Base-by-base conservation (phyloP, 2,797 vertebrate genomes). In the Dryobates pubescens region DNA sequence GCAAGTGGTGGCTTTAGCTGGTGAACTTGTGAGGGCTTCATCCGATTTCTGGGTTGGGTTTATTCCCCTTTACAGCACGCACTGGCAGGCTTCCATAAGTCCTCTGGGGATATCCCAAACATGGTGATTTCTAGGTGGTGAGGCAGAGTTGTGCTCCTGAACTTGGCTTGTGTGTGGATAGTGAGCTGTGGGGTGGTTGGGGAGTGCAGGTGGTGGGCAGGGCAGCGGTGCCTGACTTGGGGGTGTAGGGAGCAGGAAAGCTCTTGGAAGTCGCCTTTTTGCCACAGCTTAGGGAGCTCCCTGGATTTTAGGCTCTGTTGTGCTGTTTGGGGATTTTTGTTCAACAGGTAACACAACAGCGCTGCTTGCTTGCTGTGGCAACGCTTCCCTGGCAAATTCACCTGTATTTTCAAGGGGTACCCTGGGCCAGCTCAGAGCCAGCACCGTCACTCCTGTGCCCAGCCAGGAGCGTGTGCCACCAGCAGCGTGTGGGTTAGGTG, bases 121-220 rank as follows among this genome's bases (percentile, higher is more conserved):
- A 4, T 26, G 49, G 47, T 94, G 49, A 54, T 94, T 91, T 80
- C 69, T 64, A 20, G 68, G 19, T 24, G 26, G 81, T 32, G 79
- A 73, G 85, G 87, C 75, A 58, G 91, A 59, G 90, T 81, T 94
- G 72, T 85, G 61, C 80, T 53, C 90, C 72, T 75, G 87, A 84
- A 79, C 87, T 87, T 22, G 76, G 61, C 38, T 17, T 2, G 13
- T 4, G 36, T 13, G 3, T 4, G 3, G 49, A 27, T 12, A 20
- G 36, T 12, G 1, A 7, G 49, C 49, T 13, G 5, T 56, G 10
- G 6, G 4, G 73, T 74, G 93, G 77, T 13, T 58, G 80, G 83
- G 86, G 88, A 68, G 45, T 30, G 16, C 71, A 79, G 92, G 87
- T 29, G 77, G 61, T 61, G 86, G 54, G 47, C 92, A 62, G 38